Evolutionary conservation across 2,797 vertebrate species (phyloP), one percentile per base, ranked within the genome.

Genomic region (Thamnophis elegans): DNA sequence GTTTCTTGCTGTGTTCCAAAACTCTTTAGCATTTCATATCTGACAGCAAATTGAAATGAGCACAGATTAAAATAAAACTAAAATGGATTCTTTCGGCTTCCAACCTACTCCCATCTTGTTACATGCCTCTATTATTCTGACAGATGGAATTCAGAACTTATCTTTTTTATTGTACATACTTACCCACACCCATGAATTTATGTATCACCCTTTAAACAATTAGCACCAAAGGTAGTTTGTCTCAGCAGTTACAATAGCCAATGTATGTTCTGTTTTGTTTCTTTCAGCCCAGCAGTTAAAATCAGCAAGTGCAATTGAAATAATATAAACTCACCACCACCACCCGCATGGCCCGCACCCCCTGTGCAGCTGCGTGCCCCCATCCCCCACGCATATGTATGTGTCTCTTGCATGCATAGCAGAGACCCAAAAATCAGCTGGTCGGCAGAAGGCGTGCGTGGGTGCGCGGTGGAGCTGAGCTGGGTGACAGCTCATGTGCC

Each of bases 41-140:
- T 93, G 85, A 85, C 51, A 88, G 53, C 22, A 51, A 58, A n/a
- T 78, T 92, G 32, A 90, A 93, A 88, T 87, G n/a, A 91, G 90
- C 88, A 47, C 42, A 91, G 42, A 32, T 51, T 60, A 16, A 82
- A 88, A 93, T 90, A 42, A 42, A 93, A 47, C 65, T 90, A 88
- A 42, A 92, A 73, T 32, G 55, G 87, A 90, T 55, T 32, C 73
- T 60, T 82, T 32, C 55, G 82, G 20, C 13, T 56, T 93, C 42
- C 85, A 90, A 54, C 10, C 28, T 68, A 53, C 26, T 42, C 4
- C 87, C 91, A 42, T 68, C 62, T 47, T 25, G 36, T 92, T 92
- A 86, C 85, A 55, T 88, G 62, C 60, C 16, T 68, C 53, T 58
- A 25, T 68, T 88, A 18, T 59, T 82, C 68, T 82, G 65, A 90